Evolutionary conservation across 1,140 invertebrate species (phyloP).

Genomic region (Hetaerina americana): DNA sequence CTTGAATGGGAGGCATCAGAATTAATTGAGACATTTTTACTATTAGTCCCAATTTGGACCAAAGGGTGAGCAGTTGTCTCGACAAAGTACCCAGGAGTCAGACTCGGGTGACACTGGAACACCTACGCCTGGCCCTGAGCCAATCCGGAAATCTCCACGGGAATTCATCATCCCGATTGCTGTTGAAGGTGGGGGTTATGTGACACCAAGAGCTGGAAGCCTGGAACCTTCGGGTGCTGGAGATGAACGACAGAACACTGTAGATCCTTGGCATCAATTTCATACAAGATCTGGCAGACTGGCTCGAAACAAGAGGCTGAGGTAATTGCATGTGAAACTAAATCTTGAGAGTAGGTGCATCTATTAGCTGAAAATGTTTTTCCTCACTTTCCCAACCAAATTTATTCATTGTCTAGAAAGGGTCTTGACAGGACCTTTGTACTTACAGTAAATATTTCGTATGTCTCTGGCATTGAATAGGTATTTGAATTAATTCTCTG

Average conservation of each 20-base stretch:
- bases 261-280: background rate
- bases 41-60: background rate
- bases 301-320: conserved; percentile 31
- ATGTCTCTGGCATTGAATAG: too few species aligned
- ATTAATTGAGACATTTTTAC: too few species aligned
- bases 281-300: background rate
- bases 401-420: too few species aligned
- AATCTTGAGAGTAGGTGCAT: too few species aligned
- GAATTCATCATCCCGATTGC: conserved; percentile 87
- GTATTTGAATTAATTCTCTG: too few species aligned
- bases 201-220: conserved; percentile 62
- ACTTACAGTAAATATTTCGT: too few species aligned
- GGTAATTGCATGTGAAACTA: too few species aligned
- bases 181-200: conserved; percentile 72
- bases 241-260: conserved; percentile 23
- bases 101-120: conserved; percentile 35
- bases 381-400: too few species aligned
- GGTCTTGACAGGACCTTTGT: too few species aligned
- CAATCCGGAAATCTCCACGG: conserved; percentile 71
- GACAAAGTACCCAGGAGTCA: conserved; percentile 53
- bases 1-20: too few species aligned
- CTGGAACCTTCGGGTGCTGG: conserved; percentile 36
- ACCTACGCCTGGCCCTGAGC: conserved; percentile 41
- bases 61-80: conserved; percentile 30
- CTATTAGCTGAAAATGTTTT: too few species aligned